Evolutionary conservation across 2,113 vertebrate species (phyloP).

Genomic region (Alligator sinensis): DNA sequence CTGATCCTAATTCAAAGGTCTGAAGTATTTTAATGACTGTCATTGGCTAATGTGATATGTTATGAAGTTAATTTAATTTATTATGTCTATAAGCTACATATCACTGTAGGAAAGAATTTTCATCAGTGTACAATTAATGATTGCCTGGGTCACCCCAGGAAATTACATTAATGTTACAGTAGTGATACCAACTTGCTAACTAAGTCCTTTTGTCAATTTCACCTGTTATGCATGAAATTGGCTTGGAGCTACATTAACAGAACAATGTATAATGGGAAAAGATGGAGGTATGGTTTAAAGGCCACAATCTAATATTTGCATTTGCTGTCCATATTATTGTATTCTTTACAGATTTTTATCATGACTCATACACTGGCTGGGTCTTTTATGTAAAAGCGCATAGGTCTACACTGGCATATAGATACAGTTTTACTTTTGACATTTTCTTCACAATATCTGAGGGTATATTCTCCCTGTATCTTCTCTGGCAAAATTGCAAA

Average conservation of each 20-base stretch:
- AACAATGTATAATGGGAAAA: background rate
- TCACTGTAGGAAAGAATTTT: slow-evolving; percentile 34
- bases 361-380: fast-evolving
- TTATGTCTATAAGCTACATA: background rate
- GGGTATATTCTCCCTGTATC: background rate
- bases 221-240: background rate
- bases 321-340: background rate
- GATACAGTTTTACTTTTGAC: background rate
- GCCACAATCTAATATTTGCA: background rate
- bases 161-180: slow-evolving; percentile 24
- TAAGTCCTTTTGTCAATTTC: background rate
- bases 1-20: slow-evolving; percentile 28
- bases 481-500: background rate
- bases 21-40: background rate
- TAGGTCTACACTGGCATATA: background rate
- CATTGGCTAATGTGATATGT: background rate
- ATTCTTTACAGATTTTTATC: background rate
- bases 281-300: background rate
- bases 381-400: background rate
- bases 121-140: slow-evolving; percentile 26
- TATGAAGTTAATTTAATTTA: slow-evolving; percentile 50
- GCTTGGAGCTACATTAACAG: background rate
- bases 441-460: background rate
- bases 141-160: background rate
- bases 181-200: background rate